A percentile compares a stretch with the other conserved stretches of the same genome.
phyloP scores from a whole-genome alignment of 2,797 vertebrate species.

The Cynodonichthys magdalenae region DNA sequence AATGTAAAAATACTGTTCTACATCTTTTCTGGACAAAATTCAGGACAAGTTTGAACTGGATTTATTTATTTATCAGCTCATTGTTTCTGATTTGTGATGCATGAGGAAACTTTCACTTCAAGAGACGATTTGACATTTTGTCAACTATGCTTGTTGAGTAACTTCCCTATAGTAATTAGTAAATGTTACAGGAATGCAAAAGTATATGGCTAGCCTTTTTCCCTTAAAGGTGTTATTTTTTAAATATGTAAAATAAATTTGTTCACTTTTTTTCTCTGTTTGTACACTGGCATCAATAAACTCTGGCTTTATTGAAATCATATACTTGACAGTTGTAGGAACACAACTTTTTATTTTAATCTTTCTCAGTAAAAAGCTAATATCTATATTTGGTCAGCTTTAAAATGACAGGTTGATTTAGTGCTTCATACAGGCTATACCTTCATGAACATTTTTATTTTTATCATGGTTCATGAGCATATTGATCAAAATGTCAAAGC shows the following conservation, averaged over 20 bases:
- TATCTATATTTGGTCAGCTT: neutral
- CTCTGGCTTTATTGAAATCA: too few relatives aligned
- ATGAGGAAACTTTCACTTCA: constrained; percentile 15
- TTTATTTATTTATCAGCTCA: too few relatives aligned
- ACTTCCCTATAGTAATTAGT: neutral
- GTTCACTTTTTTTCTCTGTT: neutral
- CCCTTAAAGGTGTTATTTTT: too few relatives aligned
- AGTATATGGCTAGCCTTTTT: too few relatives aligned
- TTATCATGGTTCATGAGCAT: neutral
- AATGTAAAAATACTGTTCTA: neutral
- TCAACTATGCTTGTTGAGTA: neutral
- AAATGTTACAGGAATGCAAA: too few relatives aligned
- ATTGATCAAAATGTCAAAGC: constrained; percentile 1
- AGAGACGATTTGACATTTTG: constrained; percentile 13
- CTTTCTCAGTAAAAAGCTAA: too few relatives aligned
- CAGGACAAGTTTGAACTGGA: neutral
- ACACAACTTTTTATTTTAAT: too few relatives aligned
- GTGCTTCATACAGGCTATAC: neutral
- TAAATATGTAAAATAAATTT: neutral
- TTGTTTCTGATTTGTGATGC: constrained; percentile 12
- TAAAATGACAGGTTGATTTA: neutral
- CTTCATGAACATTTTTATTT: neutral
- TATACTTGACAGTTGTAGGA: too few relatives aligned
- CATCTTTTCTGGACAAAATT: neutral
- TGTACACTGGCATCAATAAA: neutral